Evolutionary conservation across 1,140 invertebrate genomes (phyloP).

Genomic region (Anoplolepis gracilipes): DNA sequence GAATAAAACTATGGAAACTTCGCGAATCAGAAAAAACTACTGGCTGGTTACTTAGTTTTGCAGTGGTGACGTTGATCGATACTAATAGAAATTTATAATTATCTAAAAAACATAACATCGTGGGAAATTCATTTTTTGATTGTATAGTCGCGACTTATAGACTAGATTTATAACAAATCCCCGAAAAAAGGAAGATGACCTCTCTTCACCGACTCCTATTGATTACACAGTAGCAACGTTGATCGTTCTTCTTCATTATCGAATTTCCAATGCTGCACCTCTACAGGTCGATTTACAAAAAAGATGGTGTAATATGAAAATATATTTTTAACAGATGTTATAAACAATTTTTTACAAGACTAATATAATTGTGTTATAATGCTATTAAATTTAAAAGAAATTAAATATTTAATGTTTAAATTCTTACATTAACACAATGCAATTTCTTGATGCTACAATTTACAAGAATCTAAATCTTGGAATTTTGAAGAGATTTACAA

Average conservation of each 20-base stretch:
- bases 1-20: not conserved
- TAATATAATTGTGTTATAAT: not conserved
- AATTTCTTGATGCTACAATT: not conserved
- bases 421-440: not conserved
- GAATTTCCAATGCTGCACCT: slow-evolving; percentile 43
- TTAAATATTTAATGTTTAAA: not conserved
- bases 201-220: slow-evolving; percentile 5
- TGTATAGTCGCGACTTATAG: no score
- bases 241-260: slow-evolving; percentile 40
- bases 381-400: not conserved
- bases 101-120: not conserved
- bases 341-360: not conserved
- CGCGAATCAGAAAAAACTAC: not conserved
- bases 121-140: not conserved
- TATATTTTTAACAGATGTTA: not conserved
- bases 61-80: not conserved
- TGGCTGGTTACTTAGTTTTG: not conserved
- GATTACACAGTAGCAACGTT: slow-evolving; percentile 23
- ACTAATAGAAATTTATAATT: not conserved
- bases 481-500: not conserved
- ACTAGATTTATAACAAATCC: not conserved
- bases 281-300: slow-evolving; percentile 36
- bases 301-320: not conserved
- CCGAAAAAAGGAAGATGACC: not conserved
- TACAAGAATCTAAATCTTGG: not conserved